Conservation (phyloP, 2,113 vertebrate genomes). For the Percopsis transmontana region DNA sequence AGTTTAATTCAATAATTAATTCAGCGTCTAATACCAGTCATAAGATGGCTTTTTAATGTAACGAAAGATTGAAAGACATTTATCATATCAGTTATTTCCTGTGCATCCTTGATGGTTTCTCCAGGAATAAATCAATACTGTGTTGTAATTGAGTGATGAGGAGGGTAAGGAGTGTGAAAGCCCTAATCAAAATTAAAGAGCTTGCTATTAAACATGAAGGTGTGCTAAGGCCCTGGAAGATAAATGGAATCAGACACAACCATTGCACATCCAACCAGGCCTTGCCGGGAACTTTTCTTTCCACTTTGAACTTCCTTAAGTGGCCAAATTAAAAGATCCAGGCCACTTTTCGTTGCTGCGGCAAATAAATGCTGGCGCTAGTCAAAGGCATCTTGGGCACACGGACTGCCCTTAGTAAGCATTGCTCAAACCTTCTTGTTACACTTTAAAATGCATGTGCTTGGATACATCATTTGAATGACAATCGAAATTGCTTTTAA, state of each 20-base stretch:
- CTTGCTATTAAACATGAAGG: constrained; percentile 62
- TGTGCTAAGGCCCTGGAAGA: constrained; percentile 57
- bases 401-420: no score
- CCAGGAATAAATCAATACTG: constrained; percentile 81
- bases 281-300: constrained; percentile 41
- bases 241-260: constrained; percentile 60
- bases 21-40: constrained; percentile 72
- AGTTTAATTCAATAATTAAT: constrained; percentile 79
- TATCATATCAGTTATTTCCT: constrained; percentile 82
- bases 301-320: constrained; percentile 63
- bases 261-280: constrained; percentile 24
- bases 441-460: background rate
- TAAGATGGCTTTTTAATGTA: constrained; percentile 80
- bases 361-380: constrained; percentile 34
- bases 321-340: constrained; percentile 44
- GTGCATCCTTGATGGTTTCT: constrained; percentile 81
- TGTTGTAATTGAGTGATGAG: constrained; percentile 84
- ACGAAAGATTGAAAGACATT: constrained; percentile 80
- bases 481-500: constrained; percentile 27
- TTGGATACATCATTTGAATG: background rate
- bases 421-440: no score
- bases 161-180: constrained; percentile 77
- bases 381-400: background rate
- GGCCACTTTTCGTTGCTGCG: constrained; percentile 21
- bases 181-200: constrained; percentile 82